These are phyloP conservation scores for Paramormyrops kingsleyae DNA, from an alignment of 2,113 vertebrate genomes.

Conservation along the genomic window DNA sequence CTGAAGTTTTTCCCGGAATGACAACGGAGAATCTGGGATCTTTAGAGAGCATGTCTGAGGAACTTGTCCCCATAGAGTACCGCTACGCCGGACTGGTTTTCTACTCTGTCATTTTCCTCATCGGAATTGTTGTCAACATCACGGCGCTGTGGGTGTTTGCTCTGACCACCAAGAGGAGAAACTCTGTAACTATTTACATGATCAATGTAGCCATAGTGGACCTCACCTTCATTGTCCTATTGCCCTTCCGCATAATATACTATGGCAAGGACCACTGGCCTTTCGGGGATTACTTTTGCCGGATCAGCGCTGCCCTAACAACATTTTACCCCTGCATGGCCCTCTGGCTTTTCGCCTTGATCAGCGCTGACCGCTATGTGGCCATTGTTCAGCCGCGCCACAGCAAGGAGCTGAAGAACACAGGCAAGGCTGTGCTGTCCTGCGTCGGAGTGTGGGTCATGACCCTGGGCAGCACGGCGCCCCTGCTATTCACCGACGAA, in stretches of 20 bases:
- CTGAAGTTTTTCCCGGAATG: background rate
- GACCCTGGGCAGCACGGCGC: constrained; percentile 70
- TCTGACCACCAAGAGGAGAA: constrained; percentile 88
- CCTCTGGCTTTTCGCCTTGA: constrained; percentile 86
- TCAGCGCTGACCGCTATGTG: constrained; percentile 90
- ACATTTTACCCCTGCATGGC: constrained; percentile 90
- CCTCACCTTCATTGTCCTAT: constrained; percentile 71
- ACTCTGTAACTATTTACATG: constrained; percentile 89
- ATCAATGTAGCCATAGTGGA: constrained; percentile 89
- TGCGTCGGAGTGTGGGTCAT: constrained; percentile 80
- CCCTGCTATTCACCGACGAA: constrained; percentile 65
- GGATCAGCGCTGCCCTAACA: constrained; percentile 71
- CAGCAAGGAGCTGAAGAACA: constrained; percentile 81
- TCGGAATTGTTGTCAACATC: constrained; percentile 79
- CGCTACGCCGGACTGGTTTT: constrained; percentile 72
- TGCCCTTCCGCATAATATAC: constrained; percentile 85
- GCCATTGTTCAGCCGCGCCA: constrained; percentile 89
- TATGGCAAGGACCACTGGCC: constrained; percentile 73
- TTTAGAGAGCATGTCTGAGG: background rate
- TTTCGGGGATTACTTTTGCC: constrained; percentile 80
- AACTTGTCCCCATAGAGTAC: constrained; percentile 66
- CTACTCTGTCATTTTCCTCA: constrained; percentile 72
- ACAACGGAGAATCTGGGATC: background rate
- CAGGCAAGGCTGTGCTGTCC: constrained; percentile 74
- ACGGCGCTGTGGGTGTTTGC: constrained; percentile 93